These are phyloP conservation scores for Andrena cerasifolii DNA, from an alignment of 1,140 invertebrate species.

Conservation along the genomic window DNA sequence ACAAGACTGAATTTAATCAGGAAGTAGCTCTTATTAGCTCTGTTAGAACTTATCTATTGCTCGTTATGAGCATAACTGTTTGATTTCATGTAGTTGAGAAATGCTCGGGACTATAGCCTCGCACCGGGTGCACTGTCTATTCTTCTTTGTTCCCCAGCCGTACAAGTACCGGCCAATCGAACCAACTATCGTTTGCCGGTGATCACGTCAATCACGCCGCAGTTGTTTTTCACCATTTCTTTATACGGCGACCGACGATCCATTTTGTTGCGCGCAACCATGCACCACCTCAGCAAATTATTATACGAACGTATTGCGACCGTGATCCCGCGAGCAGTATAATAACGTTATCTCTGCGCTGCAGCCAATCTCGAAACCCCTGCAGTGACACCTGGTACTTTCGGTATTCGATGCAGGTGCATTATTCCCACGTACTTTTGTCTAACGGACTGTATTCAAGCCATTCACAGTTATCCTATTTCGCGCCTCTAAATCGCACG, in stretches of 20 bases:
- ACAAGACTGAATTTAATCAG: too few species aligned
- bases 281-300: neutral
- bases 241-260: slow-evolving; percentile 12
- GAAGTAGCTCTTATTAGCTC: too few species aligned
- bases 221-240: slow-evolving; percentile 21
- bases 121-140: neutral
- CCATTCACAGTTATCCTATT: slow-evolving; percentile 10
- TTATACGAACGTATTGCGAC: slow-evolving; percentile 14
- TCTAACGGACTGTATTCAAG: slow-evolving; percentile 11
- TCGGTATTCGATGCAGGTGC: slow-evolving; percentile 8
- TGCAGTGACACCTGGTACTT: slow-evolving; percentile 5
- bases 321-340: slow-evolving; percentile 31
- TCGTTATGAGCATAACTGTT: too few species aligned
- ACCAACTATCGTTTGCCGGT: neutral
- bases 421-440: slow-evolving; percentile 48
- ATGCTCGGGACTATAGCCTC: neutral
- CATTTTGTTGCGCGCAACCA: neutral
- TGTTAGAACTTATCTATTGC: too few species aligned
- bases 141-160: neutral
- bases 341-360: slow-evolving; percentile 47
- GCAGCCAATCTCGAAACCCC: slow-evolving; percentile 23
- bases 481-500: slow-evolving; percentile 12
- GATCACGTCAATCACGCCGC: slow-evolving; percentile 8
- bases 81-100: neutral
- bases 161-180: neutral